These are phyloP conservation scores for Ichneumoninae sp. DNA, from an alignment of 2,888 invertebrate species.

Conservation along the genomic window DNA sequence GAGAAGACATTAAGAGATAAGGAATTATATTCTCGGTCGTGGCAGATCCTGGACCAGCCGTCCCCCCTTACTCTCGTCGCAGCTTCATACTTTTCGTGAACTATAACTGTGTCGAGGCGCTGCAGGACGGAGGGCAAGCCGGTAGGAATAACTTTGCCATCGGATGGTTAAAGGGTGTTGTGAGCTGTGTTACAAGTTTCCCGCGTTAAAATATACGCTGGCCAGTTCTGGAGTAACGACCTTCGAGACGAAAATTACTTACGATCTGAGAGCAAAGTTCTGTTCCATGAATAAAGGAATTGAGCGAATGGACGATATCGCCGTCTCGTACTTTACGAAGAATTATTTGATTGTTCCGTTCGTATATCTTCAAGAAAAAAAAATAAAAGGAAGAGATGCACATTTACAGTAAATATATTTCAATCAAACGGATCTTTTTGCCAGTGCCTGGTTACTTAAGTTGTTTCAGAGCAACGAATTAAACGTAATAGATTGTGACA, in stretches of 20 bases:
- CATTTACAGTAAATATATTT: neutral
- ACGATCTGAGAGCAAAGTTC: constrained; percentile 31
- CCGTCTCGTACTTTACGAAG: neutral
- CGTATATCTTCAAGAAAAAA: neutral
- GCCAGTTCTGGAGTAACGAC: neutral
- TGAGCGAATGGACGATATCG: constrained; percentile 3
- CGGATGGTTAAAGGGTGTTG: constrained; percentile 10
- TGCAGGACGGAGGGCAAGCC: neutral
- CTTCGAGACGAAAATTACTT: constrained; percentile 22
- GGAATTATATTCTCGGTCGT: constrained; percentile 17
- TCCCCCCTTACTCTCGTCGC: neutral
- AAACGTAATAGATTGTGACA: neutral
- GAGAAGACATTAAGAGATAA: constrained; percentile 45
- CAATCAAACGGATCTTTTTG: neutral
- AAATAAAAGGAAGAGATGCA: too few species aligned
- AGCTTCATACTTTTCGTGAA: constrained; percentile 28
- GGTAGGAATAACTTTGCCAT: constrained; percentile 22
- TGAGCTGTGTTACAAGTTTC: constrained; percentile 12
- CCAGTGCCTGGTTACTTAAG: neutral
- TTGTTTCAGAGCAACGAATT: neutral
- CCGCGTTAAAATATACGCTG: constrained; percentile 3
- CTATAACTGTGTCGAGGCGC: constrained; percentile 5
- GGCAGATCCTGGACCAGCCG: neutral
- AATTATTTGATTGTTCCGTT: neutral
- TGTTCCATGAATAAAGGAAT: neutral